Evolutionary conservation across 1,140 invertebrate genomes (phyloP).

Genomic region (Idris sp.): DNA sequence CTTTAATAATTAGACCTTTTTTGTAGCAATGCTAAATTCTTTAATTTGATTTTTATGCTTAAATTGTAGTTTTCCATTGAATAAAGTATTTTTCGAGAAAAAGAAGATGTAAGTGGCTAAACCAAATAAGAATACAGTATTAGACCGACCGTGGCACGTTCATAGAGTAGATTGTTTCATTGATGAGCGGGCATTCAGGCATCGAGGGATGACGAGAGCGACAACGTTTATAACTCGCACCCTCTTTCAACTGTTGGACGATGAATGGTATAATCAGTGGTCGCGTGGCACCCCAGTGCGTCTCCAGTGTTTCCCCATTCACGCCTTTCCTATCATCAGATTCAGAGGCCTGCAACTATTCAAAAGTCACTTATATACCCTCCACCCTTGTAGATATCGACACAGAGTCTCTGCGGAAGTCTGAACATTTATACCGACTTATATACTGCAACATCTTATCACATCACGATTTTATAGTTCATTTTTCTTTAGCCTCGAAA

Average conservation of each 20-base stretch:
- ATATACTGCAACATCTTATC: conserved; percentile 54
- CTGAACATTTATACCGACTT: conserved; percentile 58
- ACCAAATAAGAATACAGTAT: conserved; percentile 55
- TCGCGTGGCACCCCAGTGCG: conserved; percentile 73
- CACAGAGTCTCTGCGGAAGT: conserved; percentile 52
- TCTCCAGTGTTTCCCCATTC: conserved; percentile 61
- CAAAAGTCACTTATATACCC: conserved; percentile 70
- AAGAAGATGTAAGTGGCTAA: conserved; percentile 48
- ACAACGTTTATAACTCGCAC: conserved; percentile 75
- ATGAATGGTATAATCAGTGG: conserved; percentile 79
- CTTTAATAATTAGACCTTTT: conserved; percentile 1
- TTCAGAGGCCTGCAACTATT: conserved; percentile 66
- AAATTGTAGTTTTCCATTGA: conserved; percentile 9
- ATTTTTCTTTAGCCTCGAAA: conserved; percentile 54
- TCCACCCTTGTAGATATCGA: conserved; percentile 57
- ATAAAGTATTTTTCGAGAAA: conserved; percentile 22
- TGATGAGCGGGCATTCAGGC: conserved; percentile 77
- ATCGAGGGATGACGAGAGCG: conserved; percentile 69
- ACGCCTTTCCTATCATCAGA: conserved; percentile 70
- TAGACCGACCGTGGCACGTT: conserved; percentile 51
- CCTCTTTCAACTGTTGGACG: conserved; percentile 70
- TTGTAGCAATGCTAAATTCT: neutral
- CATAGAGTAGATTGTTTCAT: conserved; percentile 75
- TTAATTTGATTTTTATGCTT: conserved; percentile 3
- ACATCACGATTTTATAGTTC: conserved; percentile 54